Percentiles rank a stretch among this genome's conserved stretches.
These are phyloP conservation scores for Drosophila aff. DNA, from an alignment of 1,140 invertebrate genomes.

Conservation along the genomic window DNA sequence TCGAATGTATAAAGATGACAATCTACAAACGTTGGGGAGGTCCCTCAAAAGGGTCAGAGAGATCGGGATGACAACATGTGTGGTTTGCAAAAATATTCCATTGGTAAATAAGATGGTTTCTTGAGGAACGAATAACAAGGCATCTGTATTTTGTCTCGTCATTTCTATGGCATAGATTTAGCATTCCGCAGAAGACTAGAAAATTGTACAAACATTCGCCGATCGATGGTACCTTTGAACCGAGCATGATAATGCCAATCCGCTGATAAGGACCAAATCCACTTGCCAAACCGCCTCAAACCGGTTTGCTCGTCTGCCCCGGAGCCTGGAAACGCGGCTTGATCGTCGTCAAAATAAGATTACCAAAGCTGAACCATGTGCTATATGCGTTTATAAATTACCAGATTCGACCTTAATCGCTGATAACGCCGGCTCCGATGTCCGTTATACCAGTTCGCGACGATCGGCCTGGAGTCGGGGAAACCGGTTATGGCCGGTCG, in stretches of 20 bases:
- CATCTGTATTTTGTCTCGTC: constrained; percentile 39
- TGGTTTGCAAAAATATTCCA: constrained; percentile 58
- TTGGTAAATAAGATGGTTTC: constrained; percentile 47
- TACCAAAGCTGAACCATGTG: constrained; percentile 70
- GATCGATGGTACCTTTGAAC: constrained; percentile 70
- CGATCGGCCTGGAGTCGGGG: constrained; percentile 27
- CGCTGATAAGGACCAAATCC: constrained; percentile 64
- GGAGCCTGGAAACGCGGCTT: constrained; percentile 34
- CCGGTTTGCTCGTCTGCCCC: constrained; percentile 48
- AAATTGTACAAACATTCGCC: constrained; percentile 41
- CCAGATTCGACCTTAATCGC: constrained; percentile 71
- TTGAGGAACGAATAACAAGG: constrained; percentile 18
- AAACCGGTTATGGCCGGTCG: constrained; percentile 48
- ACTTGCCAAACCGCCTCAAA: constrained; percentile 59
- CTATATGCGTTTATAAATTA: constrained; percentile 64
- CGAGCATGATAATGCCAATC: constrained; percentile 56
- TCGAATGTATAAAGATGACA: background rate
- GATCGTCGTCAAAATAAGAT: constrained; percentile 45
- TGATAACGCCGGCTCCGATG: constrained; percentile 61
- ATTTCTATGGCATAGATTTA: constrained; percentile 60
- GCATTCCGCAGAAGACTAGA: constrained; percentile 48
- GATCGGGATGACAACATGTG: background rate
- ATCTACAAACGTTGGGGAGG: background rate
- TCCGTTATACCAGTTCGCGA: constrained; percentile 57
- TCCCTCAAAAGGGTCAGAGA: background rate